phyloP scores from a whole-genome alignment of 64 coral and sea anemone genomes.

The Montipora foliosa region DNA sequence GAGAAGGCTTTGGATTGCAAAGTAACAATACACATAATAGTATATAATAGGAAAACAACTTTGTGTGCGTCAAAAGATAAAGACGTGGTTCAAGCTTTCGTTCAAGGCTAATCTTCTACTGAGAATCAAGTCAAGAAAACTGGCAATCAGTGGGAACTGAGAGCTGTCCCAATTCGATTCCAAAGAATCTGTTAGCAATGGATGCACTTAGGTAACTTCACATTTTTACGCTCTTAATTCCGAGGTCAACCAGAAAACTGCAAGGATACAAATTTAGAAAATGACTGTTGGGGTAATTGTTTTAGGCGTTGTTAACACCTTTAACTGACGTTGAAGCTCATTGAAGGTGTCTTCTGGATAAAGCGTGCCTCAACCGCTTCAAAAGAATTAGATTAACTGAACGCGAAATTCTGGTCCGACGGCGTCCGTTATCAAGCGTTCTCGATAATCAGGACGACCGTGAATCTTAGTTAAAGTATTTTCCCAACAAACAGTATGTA shows the following conservation, averaged over 20 bases:
- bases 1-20: conserved; percentile 29
- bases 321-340: not conserved
- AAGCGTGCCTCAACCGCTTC: too few species aligned
- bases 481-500: not conserved
- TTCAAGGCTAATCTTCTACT: not conserved
- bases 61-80: conserved; percentile 3
- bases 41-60: conserved; percentile 27
- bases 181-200: not conserved
- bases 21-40: conserved; percentile 50
- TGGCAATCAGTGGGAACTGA: not conserved
- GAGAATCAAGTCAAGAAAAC: not conserved
- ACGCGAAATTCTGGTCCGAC: too few species aligned
- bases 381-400: too few species aligned
- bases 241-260: not conserved
- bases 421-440: not conserved
- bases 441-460: too few species aligned
- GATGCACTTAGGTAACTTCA: conserved; percentile 5
- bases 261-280: not conserved
- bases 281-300: not conserved
- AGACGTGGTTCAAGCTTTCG: not conserved
- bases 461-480: not conserved
- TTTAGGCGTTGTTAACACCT: not conserved
- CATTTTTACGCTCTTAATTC: not conserved
- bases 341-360: too few species aligned
- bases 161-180: not conserved